phyloP scores from a whole-genome alignment of 2,113 vertebrate species.

The Lasiurus borealis region DNA sequence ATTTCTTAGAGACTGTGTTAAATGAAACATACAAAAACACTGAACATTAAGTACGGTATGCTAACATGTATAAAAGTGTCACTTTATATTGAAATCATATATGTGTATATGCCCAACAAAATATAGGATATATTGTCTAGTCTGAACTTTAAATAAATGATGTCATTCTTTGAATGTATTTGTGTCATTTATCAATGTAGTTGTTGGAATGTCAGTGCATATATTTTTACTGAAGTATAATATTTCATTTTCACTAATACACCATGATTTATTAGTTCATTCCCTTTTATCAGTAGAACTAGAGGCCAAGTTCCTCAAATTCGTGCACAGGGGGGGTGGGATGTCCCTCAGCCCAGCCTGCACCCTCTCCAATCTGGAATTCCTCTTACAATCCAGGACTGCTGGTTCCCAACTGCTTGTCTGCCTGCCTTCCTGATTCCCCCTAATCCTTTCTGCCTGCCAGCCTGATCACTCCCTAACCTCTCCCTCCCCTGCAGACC shows the following conservation, averaged over 20 bases:
- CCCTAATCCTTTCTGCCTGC: too few relatives aligned
- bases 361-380: too few relatives aligned
- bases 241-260: neutral
- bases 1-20: neutral
- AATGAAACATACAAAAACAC: neutral
- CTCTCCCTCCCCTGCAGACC: too few relatives aligned
- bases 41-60: neutral
- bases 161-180: neutral
- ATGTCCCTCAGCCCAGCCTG: too few relatives aligned
- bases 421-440: too few relatives aligned
- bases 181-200: neutral
- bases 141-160: neutral
- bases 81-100: neutral
- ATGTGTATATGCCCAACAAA: neutral
- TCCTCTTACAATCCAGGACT: too few relatives aligned
- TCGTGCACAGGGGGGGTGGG: too few relatives aligned
- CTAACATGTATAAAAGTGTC: neutral
- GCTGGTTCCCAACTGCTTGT: too few relatives aligned
- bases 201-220: neutral
- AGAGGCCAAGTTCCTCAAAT: too few relatives aligned
- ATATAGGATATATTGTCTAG: neutral
- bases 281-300: neutral
- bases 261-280: neutral
- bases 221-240: neutral
- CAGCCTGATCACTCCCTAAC: too few relatives aligned